Conservation (phyloP, 30 jellyfish, hydroid and myxozoan species). For the Nemopilema nomurai region DNA sequence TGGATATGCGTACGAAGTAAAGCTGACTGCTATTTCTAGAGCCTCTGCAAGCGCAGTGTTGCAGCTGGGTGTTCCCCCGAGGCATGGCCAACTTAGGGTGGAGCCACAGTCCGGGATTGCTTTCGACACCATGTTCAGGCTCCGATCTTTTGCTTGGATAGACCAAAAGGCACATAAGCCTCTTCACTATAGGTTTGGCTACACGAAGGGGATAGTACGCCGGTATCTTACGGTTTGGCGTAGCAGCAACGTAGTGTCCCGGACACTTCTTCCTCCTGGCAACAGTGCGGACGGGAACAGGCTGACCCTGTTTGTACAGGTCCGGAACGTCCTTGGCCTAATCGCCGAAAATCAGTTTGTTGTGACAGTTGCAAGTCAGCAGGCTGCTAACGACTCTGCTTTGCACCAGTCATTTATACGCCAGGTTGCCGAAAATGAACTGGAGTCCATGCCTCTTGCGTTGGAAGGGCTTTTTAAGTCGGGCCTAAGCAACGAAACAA, state of each 20-base stretch:
- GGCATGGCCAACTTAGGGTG: slow-evolving; percentile 20
- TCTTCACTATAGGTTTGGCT: slow-evolving; percentile 43
- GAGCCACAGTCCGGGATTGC: slow-evolving; percentile 43
- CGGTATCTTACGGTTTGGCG: slow-evolving; percentile 52
- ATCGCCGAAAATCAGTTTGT: slow-evolving; percentile 9
- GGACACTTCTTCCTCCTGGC: slow-evolving; percentile 33
- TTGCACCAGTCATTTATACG: not conserved
- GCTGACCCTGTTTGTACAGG: slow-evolving; percentile 31
- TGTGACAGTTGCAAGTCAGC: slow-evolving; percentile 1
- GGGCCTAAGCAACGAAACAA: slow-evolving; percentile 16
- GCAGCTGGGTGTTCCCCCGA: slow-evolving; percentile 22
- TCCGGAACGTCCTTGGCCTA: slow-evolving; percentile 29
- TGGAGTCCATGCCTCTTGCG: slow-evolving; percentile 25
- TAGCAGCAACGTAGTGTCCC: slow-evolving; percentile 13
- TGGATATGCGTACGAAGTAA: slow-evolving; percentile 27
- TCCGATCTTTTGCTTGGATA: slow-evolving; percentile 42
- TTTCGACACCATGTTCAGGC: slow-evolving; percentile 45
- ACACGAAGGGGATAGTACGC: not conserved
- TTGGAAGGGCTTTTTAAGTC: slow-evolving; percentile 22
- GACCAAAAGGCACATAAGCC: slow-evolving; percentile 22
- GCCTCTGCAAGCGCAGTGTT: slow-evolving; percentile 4
- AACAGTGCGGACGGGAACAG: slow-evolving; percentile 11
- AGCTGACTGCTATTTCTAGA: slow-evolving; percentile 10
- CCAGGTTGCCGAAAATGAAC: not conserved
- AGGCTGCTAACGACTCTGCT: not conserved